Evolutionary conservation across 2,797 vertebrate genomes (phyloP), one percentile per base, ranked within the genome.

Genomic region (Cercopithecus diana): DNA sequence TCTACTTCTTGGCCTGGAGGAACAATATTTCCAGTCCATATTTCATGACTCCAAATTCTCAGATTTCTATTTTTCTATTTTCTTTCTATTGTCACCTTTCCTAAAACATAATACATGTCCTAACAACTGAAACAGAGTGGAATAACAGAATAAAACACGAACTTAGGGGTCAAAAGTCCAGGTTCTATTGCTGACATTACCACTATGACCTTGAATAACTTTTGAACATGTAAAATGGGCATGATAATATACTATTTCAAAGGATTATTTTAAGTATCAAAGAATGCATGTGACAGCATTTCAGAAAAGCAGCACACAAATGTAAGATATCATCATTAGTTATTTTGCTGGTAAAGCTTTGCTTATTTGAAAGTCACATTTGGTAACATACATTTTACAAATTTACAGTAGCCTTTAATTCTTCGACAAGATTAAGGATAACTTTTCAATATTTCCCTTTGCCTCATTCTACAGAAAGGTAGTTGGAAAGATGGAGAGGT

Each of bases 341-440:
- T 88, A 26, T 52, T 91, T 90, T 90, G 24, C 75, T 83, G 48
- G 45, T 76, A 70, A 97, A 97, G 41, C n/a, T 88, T 86, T 79
- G 11, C 67, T 96, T 85, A 84, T 95, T 90, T 81, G 55, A 95
- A 88, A 61, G 82, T 96, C 76, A 87, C 12, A 77, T 77, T 93
- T 95, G 96, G 41, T 93, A 80, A 72, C 24, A 43, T 48, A 83
- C 17, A 4, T 43, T 90, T 92, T 76, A 88, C 36, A 95, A 70
- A 95, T 96, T 93, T 97, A 93, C 43, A 93, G 50, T 80, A n/a
- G 19, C 26, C 73, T 95, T 30, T 93, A 95, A 95, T 94, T 94
- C 10, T 64, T 94, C 88, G 45, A 93, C 58, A 93, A 88, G 30
- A 91, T 89, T 87, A 95, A 96, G 28, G 36, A 55, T 45, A 92